Evolutionary conservation across 92 coral and sea anemone species (phyloP).

Genomic region (Pocillopora meandrina): DNA sequence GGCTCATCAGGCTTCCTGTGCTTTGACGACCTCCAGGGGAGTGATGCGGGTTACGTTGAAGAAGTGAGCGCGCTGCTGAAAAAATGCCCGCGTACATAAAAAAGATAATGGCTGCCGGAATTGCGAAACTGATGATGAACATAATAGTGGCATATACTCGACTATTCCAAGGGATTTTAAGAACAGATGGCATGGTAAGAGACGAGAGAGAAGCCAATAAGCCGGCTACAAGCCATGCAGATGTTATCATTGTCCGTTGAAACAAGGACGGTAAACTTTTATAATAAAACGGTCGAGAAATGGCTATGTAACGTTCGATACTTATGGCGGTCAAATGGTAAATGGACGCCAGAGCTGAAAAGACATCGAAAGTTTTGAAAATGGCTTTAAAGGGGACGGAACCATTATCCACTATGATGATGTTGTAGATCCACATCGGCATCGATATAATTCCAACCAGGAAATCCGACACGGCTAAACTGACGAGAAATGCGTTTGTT

Average conservation of each 20-base stretch:
- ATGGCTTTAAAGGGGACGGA: constrained; percentile 14
- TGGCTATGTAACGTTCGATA: constrained; percentile 64
- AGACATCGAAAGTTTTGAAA: constrained; percentile 49
- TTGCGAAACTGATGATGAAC: constrained; percentile 41
- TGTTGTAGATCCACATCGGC: constrained; percentile 69
- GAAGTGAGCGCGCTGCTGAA: constrained; percentile 54
- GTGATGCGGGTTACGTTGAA: constrained; percentile 35
- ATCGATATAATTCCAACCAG: constrained; percentile 78
- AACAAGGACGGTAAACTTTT: constrained; percentile 39
- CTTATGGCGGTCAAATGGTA: constrained; percentile 60
- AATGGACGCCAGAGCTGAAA: constrained; percentile 56
- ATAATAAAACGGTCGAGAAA: constrained; percentile 65
- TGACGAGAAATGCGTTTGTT: constrained; percentile 69
- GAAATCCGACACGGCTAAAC: constrained; percentile 79
- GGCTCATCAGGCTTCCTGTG: constrained; percentile 16
- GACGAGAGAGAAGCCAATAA: constrained; percentile 23
- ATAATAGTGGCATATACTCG: constrained; percentile 34
- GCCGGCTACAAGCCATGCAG: constrained; percentile 23
- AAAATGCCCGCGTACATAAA: constrained; percentile 51
- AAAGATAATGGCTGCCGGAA: constrained; percentile 36
- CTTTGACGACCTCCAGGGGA: background rate
- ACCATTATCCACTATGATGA: constrained; percentile 13
- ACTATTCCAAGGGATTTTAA: constrained; percentile 5
- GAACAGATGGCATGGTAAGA: constrained; percentile 22
- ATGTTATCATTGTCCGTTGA: constrained; percentile 36